A percentile compares a stretch with the other conserved stretches of the same genome.
phyloP scores from a whole-genome alignment of 2,797 vertebrate genomes.

The Pseudomugil gertrudae region DNA sequence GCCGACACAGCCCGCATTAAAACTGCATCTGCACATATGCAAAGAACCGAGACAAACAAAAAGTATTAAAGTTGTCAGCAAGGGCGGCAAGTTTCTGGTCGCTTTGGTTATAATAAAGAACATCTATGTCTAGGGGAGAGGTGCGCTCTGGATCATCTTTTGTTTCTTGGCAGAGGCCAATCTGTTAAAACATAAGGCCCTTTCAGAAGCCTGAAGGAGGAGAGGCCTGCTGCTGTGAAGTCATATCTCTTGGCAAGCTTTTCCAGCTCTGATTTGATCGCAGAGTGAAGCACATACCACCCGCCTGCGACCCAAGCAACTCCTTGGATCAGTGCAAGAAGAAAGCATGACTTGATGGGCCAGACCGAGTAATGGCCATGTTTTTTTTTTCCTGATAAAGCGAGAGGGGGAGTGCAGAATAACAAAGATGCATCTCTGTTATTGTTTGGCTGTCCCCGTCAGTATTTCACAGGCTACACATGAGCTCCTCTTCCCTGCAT shows the following conservation, averaged over 20 bases:
- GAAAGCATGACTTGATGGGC: slow-evolving; percentile 46
- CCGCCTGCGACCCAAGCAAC: slow-evolving; percentile 47
- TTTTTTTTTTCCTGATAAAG: slow-evolving; percentile 24
- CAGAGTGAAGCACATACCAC: slow-evolving; percentile 53
- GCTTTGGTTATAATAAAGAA: slow-evolving; percentile 56
- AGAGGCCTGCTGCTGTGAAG: slow-evolving; percentile 71
- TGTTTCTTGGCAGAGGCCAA: slow-evolving; percentile 72
- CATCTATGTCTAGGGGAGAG: slow-evolving; percentile 49
- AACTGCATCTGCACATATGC: slow-evolving; percentile 26
- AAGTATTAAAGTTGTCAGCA: slow-evolving; percentile 41
- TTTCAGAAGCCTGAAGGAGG: slow-evolving; percentile 67
- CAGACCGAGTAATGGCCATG: slow-evolving; percentile 28
- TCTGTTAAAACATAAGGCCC: slow-evolving; percentile 76
- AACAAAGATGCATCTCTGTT: slow-evolving; percentile 45
- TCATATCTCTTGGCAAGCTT: slow-evolving; percentile 78
- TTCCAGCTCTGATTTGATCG: slow-evolving; percentile 52
- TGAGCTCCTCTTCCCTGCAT: slow-evolving; percentile 68
- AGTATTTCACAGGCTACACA: slow-evolving; percentile 61
- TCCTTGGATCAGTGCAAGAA: slow-evolving; percentile 40
- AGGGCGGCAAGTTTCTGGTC: slow-evolving; percentile 54
- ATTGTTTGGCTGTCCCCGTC: slow-evolving; percentile 62
- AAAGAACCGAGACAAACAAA: slow-evolving; percentile 23
- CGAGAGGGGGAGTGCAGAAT: slow-evolving; percentile 4
- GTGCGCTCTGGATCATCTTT: slow-evolving; percentile 71
- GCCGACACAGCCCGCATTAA: slow-evolving; percentile 24